Percentiles rank a stretch among this genome's conserved stretches.
Evolutionary conservation across 2,113 vertebrate genomes (phyloP).

Genomic region (Hiodon tergisus): DNA sequence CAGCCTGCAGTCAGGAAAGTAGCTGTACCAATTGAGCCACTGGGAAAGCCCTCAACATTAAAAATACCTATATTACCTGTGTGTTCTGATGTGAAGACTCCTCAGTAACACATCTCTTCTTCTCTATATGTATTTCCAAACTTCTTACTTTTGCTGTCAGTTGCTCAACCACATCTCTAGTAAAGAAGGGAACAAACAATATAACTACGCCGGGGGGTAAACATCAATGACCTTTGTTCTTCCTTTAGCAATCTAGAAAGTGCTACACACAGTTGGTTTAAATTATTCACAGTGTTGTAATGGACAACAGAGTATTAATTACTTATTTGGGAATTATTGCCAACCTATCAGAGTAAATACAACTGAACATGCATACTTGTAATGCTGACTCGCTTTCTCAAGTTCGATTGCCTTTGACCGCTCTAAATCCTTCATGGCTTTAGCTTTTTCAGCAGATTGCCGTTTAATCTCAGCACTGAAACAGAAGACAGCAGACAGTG

Average conservation of each 20-base stretch:
- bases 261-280: no score
- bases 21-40: not conserved
- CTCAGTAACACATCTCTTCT: constrained; percentile 30
- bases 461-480: constrained; percentile 63
- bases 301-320: not conserved
- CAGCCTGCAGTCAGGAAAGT: not conserved
- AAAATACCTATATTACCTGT: constrained; percentile 22
- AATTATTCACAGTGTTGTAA: not conserved
- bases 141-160: constrained; percentile 47
- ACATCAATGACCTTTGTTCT: no score
- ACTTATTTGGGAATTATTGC: not conserved
- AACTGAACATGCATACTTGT: constrained; percentile 36
- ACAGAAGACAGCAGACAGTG: constrained; percentile 3
- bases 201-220: not conserved
- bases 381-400: constrained; percentile 35
- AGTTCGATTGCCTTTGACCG: constrained; percentile 35
- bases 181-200: not conserved
- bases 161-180: constrained; percentile 53
- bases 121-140: constrained; percentile 44
- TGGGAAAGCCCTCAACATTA: not conserved
- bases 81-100: not conserved
- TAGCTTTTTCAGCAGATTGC: constrained; percentile 55
- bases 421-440: constrained; percentile 56
- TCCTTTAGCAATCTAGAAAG: no score
- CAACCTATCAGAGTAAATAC: not conserved